Base-by-base conservation (phyloP, 2,888 invertebrate genomes). In the Synanthedon tipuliformis region DNA sequence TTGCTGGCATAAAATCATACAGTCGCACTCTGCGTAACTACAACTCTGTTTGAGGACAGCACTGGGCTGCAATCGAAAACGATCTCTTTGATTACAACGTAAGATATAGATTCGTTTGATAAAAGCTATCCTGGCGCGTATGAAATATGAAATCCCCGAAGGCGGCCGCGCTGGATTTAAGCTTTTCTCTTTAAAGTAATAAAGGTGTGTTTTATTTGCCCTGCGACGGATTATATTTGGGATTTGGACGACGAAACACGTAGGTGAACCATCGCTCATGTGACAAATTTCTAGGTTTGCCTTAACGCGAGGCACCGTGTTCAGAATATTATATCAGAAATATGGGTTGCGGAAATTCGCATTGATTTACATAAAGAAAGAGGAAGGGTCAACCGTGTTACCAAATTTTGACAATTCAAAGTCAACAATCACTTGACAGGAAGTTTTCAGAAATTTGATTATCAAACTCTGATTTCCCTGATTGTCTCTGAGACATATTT, bases 261-360 rank as follows among this genome's bases (percentile, higher is more conserved):
- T 86, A 85, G 85, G 80, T 84, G 81, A 79, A 81, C 87, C 86
- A 87, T 87, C 86, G 85, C 86, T 87, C 86, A 87, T 86, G 86
- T 87, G 86, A 87, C 86, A 87, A 87, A 87, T 87, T 87, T 86
- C 82, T 84, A 80, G 86, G 82, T 86, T 86, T 86, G 84, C 86
- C 82, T 85, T 85, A 84, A 84, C 86, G 83, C 78, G 78, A 74
- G 68, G 68, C 71, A 71, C 69, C 87, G 86, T 86, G 87, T 83
- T 84, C 83, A 79, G 87, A 86, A 87, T 87, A 86, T 83, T 80
- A 78, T 76, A 82, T 81, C 71, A 70, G 68, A 64, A 69, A 64
- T 71, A 61, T 71, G 74, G 69, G 70, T 70, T 73, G 62, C 63
- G 68, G 66, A 69, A 74, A 73, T 69, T 75, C 73, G 71, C 78